Conservation (phyloP, 2,797 vertebrate species). For the Premnoplex brunnescens region DNA sequence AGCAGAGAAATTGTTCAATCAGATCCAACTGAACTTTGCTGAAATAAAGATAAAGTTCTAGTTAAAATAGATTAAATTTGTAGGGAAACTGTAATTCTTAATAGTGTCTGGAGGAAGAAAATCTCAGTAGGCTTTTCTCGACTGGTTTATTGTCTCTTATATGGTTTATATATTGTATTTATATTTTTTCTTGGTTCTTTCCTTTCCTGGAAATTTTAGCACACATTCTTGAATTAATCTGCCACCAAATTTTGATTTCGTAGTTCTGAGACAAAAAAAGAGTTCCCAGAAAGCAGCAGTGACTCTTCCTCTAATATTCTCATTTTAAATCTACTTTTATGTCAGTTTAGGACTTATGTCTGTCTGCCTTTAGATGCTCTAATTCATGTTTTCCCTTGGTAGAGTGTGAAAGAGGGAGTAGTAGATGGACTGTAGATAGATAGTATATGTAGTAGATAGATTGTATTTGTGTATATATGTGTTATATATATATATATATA, state of each 20-base stretch:
- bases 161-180: background rate
- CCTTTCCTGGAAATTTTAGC: background rate
- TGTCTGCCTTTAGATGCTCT: too few relatives aligned
- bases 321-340: too few relatives aligned
- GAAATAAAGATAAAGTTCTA: background rate
- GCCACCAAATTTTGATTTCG: rapidly evolving
- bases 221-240: rapidly evolving
- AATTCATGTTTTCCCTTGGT: rapidly evolving
- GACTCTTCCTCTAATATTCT: too few relatives aligned
- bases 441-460: too few relatives aligned
- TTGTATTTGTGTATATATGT: background rate
- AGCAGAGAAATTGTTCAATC: background rate
- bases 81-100: background rate
- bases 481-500: background rate
- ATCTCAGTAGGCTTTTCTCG: background rate
- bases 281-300: background rate
- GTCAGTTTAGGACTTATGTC: rapidly evolving
- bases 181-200: background rate
- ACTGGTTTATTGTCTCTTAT: background rate
- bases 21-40: background rate
- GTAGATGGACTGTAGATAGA: background rate
- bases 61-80: background rate
- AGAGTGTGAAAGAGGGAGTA: rapidly evolving
- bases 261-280: background rate
- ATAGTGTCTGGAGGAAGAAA: background rate